Evolutionary conservation across 2,113 vertebrate species (phyloP).

Genomic region (Toxotes jaculatrix): DNA sequence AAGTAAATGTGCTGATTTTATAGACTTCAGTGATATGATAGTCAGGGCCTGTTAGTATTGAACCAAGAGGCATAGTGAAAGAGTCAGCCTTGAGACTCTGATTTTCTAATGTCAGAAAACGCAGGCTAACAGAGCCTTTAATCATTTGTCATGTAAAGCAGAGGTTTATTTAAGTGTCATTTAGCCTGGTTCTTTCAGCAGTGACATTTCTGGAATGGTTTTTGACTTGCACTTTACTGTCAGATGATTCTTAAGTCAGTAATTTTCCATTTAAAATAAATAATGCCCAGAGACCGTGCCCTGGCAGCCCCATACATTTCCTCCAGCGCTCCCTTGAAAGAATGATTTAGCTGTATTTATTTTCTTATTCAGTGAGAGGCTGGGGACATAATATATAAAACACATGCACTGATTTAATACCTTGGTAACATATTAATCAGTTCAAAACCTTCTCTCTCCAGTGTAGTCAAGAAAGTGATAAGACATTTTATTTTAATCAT

Average conservation of each 20-base stretch:
- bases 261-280: slow-evolving; percentile 79
- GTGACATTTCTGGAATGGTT: slow-evolving; percentile 73
- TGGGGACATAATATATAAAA: slow-evolving; percentile 51
- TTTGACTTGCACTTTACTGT: slow-evolving; percentile 66
- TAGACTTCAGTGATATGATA: slow-evolving; percentile 63
- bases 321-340: slow-evolving; percentile 51
- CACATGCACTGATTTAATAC: slow-evolving; percentile 62
- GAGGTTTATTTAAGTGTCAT: slow-evolving; percentile 73
- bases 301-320: slow-evolving; percentile 67
- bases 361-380: slow-evolving; percentile 55
- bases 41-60: slow-evolving; percentile 49
- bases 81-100: slow-evolving; percentile 34
- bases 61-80: slow-evolving; percentile 53
- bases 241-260: slow-evolving; percentile 72
- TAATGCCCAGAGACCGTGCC: slow-evolving; percentile 59
- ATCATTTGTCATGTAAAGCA: slow-evolving; percentile 75
- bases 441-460: slow-evolving; percentile 49
- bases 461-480: slow-evolving; percentile 59
- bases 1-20: slow-evolving; percentile 73
- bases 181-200: slow-evolving; percentile 49
- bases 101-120: slow-evolving; percentile 60
- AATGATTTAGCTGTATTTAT: slow-evolving; percentile 66
- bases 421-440: slow-evolving; percentile 65
- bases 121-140: slow-evolving; percentile 65
- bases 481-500: slow-evolving; percentile 47